These are phyloP conservation scores for Nyctibius bracteatus DNA, from an alignment of 2,113 vertebrate genomes.

Conservation along the genomic window DNA sequence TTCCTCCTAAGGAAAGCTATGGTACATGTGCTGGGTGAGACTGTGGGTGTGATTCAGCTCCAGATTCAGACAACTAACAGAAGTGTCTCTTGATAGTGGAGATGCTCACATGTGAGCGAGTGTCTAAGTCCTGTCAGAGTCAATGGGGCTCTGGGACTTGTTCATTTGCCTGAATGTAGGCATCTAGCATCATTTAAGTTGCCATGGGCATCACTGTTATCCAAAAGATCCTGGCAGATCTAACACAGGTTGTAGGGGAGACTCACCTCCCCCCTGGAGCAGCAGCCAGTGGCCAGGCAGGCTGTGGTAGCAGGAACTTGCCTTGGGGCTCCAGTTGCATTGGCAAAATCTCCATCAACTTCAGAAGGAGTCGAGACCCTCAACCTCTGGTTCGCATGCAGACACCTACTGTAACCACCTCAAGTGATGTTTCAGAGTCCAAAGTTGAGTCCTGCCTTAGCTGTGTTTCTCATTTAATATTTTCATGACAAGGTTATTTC, in stretches of 20 bases:
- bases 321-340: accelerated
- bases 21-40: accelerated
- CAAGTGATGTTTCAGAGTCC: not conserved
- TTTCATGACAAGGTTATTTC: not conserved
- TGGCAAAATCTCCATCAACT: not conserved
- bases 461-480: not conserved
- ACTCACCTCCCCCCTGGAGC: not conserved
- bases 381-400: accelerated
- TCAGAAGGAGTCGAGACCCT: not conserved
- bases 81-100: not conserved
- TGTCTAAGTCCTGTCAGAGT: not conserved
- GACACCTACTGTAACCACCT: not conserved
- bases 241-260: not conserved
- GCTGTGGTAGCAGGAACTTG: accelerated
- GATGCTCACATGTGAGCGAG: not conserved
- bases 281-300: not conserved
- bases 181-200: not conserved
- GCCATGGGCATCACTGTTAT: not conserved
- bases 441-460: not conserved
- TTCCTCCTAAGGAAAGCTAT: not conserved
- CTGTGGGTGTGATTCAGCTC: not conserved
- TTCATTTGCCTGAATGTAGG: not conserved
- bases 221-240: not conserved
- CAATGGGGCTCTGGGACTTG: not conserved
- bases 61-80: not conserved